Conservation (phyloP, 1,140 invertebrate genomes). For the Spodoptera litura region DNA sequence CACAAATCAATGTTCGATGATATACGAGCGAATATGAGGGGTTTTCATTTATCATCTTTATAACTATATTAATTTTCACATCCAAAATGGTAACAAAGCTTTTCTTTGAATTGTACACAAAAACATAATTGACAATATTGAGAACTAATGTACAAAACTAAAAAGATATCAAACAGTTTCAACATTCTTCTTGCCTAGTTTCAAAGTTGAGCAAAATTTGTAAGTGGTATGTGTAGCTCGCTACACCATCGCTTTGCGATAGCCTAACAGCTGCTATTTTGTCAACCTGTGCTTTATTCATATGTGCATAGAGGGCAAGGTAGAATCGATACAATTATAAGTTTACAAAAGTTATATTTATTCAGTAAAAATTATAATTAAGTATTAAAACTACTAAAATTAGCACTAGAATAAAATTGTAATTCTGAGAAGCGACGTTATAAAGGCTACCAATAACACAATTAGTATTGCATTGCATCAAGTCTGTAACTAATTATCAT, state of each 20-base stretch:
- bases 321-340: constrained; percentile 69
- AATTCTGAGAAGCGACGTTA: constrained; percentile 55
- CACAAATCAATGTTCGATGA: constrained; percentile 73
- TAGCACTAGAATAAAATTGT: constrained; percentile 64
- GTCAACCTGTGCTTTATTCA: constrained; percentile 55
- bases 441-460: constrained; percentile 42
- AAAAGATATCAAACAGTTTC: constrained; percentile 14
- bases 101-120: constrained; percentile 36
- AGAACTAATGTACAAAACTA: constrained; percentile 40
- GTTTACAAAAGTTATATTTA: constrained; percentile 71
- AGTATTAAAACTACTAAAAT: constrained; percentile 68
- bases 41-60: constrained; percentile 48
- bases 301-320: constrained; percentile 62
- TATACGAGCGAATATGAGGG: constrained; percentile 55
- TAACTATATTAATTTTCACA: constrained; percentile 47
- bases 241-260: constrained; percentile 9
- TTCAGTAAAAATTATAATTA: constrained; percentile 75
- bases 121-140: constrained; percentile 45
- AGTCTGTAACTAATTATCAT: constrained; percentile 67
- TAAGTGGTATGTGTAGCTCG: background rate
- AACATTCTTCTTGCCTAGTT: constrained; percentile 6
- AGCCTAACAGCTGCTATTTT: constrained; percentile 8
- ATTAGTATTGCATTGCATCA: constrained; percentile 47
- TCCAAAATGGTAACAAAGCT: constrained; percentile 46
- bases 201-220: constrained; percentile 20